phyloP scores from a whole-genome alignment of 2,797 vertebrate genomes.

The Phalanger gymnotis region DNA sequence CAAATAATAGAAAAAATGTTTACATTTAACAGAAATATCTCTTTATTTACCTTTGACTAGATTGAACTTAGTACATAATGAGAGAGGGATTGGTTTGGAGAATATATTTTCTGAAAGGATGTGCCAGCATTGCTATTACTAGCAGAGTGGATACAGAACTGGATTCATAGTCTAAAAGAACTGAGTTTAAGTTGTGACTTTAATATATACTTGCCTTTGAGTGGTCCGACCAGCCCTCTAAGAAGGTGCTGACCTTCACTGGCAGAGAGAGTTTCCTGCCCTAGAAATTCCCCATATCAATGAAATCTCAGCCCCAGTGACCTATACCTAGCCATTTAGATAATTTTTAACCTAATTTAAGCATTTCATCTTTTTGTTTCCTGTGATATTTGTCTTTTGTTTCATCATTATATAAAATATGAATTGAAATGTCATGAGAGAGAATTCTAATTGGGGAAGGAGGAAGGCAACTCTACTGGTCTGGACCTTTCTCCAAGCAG shows the following conservation, averaged over 20 bases:
- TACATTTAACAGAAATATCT: neutral
- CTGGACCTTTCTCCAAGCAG: neutral
- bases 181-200: neutral
- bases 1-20: neutral
- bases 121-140: neutral
- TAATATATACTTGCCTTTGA: neutral
- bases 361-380: neutral
- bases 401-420: neutral
- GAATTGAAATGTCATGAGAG: neutral
- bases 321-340: neutral
- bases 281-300: neutral
- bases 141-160: neutral
- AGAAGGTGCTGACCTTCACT: neutral
- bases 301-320: neutral
- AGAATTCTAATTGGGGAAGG: neutral
- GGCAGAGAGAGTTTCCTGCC: neutral
- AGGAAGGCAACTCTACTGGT: neutral
- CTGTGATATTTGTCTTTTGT: neutral
- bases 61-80: neutral
- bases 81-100: neutral
- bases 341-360: neutral
- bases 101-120: neutral
- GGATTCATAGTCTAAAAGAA: neutral
- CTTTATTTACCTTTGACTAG: neutral
- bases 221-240: neutral